Conservation (phyloP, 1,140 invertebrate species). For the Macrosteles quadrilineatus region DNA sequence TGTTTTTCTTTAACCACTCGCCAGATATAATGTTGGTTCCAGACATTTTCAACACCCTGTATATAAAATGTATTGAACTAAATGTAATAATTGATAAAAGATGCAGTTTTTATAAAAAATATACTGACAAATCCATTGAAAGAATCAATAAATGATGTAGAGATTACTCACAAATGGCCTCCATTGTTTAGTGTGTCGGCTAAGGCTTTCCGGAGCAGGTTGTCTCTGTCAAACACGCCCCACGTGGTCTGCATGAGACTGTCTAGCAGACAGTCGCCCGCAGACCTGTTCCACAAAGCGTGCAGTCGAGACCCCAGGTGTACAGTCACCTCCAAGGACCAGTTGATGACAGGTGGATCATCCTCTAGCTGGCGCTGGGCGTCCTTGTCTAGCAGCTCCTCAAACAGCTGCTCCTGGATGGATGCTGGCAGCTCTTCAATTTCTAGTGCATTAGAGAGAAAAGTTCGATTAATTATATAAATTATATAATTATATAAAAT, state of each 20-base stretch:
- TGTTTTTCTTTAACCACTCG: no score
- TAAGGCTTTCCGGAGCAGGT: slow-evolving; percentile 80
- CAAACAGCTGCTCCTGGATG: slow-evolving; percentile 89
- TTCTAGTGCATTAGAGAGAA: slow-evolving; percentile 64
- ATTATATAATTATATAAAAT: no score
- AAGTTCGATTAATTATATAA: no score
- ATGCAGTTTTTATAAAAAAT: no score
- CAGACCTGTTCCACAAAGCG: slow-evolving; percentile 96
- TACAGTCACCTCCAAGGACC: slow-evolving; percentile 81
- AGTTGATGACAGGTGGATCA: slow-evolving; percentile 87
- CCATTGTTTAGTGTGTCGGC: slow-evolving; percentile 84
- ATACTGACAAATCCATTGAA: no score
- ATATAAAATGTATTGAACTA: no score
- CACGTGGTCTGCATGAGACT: slow-evolving; percentile 94
- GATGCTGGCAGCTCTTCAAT: slow-evolving; percentile 86
- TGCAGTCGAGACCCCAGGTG: slow-evolving; percentile 77
- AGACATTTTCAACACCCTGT: no score
- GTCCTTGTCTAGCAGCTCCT: slow-evolving; percentile 92
- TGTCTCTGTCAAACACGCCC: slow-evolving; percentile 94
- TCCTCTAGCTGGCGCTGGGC: slow-evolving; percentile 85
- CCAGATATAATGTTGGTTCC: no score
- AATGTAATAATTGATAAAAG: no score
- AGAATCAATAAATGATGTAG: no score
- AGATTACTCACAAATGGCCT: slow-evolving; percentile 73
- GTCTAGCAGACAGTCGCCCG: slow-evolving; percentile 94